Evolutionary conservation across 2,888 invertebrate genomes (phyloP), one percentile per base, ranked within the genome.

Genomic region (Sycophila texana): DNA sequence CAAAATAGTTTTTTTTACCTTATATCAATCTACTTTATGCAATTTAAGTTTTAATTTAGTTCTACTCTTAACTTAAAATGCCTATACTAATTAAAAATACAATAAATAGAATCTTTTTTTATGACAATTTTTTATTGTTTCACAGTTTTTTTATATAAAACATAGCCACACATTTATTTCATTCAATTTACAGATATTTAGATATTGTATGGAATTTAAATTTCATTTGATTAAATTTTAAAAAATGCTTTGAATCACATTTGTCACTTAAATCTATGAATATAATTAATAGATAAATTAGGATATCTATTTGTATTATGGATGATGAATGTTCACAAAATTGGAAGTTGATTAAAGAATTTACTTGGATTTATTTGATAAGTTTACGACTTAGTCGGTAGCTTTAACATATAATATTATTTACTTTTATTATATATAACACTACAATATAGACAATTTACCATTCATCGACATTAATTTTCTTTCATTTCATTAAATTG

Each of bases 211-310:
- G 14, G 20, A 72, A 72, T 66, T 67, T 51, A n/a, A 51, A 74
- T 20, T 26, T 73, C 16, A 76, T 63, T 57, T 58, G 14, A 20
- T 77, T 7, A 60, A 1, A 53, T 51, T 66, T 75, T 71, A 18
- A 26, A 58, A 78, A 79, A 75, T 71, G 71, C 58, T 60, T 66
- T 79, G 18, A 74, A 71, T 79, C 71, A 79, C 66, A 70, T 75
- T 63, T 66, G 47, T 13, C 7, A 75, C 47, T 71, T 66, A 57
- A 20, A 10, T 70, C 47, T 55, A 70, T 49, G 2, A 73, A 70
- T 39, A 26, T 20, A 74, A 67, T 4, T 47, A 13, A 2, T 60
- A 20, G 71, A 70, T 26, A 70, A 30, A 72, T 39, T 26, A 74
- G 58, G 55, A 20, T 49, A 53, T 39, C 68, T 78, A 49, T 61